Base-by-base conservation (phyloP, 2,113 vertebrate genomes). In the Hipposideros armiger region DNA sequence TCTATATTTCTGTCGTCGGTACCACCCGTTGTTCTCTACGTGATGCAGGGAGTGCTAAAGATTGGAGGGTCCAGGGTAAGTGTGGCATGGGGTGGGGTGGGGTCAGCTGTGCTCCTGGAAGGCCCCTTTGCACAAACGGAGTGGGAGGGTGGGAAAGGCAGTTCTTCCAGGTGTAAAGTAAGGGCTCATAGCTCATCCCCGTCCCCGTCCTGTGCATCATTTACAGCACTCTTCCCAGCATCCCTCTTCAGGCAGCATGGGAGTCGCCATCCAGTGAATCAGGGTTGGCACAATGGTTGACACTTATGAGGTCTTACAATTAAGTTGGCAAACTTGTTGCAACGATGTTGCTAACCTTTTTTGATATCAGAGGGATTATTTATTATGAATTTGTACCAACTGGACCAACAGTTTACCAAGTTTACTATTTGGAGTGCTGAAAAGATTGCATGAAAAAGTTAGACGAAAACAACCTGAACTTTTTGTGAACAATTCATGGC, bases 1-100 rank as follows among this genome's bases (percentile, higher is more conserved):
- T 45, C 17, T 40, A 1, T 67, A 70, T 60, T 88, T 86, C 67
- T 56, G 28, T 66, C 74, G 42, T 0, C 54, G 73, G 42, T 54
- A 72, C 7, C 72, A 58, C 10, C 10, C 15, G 36, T 60, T 42
- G 81, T 90, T 66, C 19, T 85, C 17, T 72, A 72, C 6, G 0
- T 20, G 73, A 84, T 30, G 40, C 22, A 45, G 24, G 11, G 8
- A 50, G 40, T 36, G 74, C 69, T 87, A 15, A 40, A 32, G 45
- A 40, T 28, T 11, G 45, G 74, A 82, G 74, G 24, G n/a, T 13
- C 7, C 16, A 11, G 52, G 28, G 7, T 19, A 28, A 40, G 26
- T 6, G 22, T 2, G 14, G 26, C 2, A 0, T 4, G 7, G 56
- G 40, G 15, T 15, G 1, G 5, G 28, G 42, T 5, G 5, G 47